Conservation (phyloP, 2,113 vertebrate species). For the Pelvicachromis taeniatus region DNA sequence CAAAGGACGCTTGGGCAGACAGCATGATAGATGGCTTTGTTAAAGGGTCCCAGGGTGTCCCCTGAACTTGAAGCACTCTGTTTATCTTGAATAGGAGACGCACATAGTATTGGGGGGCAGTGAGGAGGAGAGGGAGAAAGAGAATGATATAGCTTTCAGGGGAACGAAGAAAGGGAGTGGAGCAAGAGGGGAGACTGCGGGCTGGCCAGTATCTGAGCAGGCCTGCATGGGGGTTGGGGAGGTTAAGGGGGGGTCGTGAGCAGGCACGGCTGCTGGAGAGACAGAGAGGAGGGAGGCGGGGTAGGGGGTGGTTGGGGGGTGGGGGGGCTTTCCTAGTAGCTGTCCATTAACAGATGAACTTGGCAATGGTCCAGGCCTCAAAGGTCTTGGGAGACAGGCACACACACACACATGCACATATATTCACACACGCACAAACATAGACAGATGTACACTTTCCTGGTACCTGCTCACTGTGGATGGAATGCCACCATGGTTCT, state of each 20-base stretch:
- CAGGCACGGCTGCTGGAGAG: slow-evolving; percentile 56
- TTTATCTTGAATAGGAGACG: slow-evolving; percentile 99
- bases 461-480: slow-evolving; percentile 83
- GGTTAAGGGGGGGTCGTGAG: slow-evolving; percentile 65
- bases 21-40: slow-evolving; percentile 99
- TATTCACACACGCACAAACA: background rate
- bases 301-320: slow-evolving; percentile 5
- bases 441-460: slow-evolving; percentile 35
- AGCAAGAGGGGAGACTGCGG: slow-evolving; percentile 42
- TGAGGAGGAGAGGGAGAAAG: slow-evolving; percentile 73
- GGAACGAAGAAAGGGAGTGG: slow-evolving; percentile 46
- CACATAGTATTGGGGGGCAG: slow-evolving; percentile 78
- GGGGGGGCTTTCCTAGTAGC: slow-evolving; percentile 73
- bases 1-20: slow-evolving; percentile 92
- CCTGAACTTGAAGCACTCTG: slow-evolving; percentile 99
- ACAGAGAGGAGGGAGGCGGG: background rate
- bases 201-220: slow-evolving; percentile 61
- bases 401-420: slow-evolving; percentile 7
- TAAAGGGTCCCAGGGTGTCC: slow-evolving; percentile 99
- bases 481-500: slow-evolving; percentile 80
- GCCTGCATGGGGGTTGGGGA: slow-evolving; percentile 62
- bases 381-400: slow-evolving; percentile 83
- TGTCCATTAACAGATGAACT: slow-evolving; percentile 99
- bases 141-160: slow-evolving; percentile 81
- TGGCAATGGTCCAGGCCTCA: slow-evolving; percentile 90